These are phyloP conservation scores for Acestrorhynchus altus DNA, from an alignment of 2,797 vertebrate species.

Conservation along the genomic window DNA sequence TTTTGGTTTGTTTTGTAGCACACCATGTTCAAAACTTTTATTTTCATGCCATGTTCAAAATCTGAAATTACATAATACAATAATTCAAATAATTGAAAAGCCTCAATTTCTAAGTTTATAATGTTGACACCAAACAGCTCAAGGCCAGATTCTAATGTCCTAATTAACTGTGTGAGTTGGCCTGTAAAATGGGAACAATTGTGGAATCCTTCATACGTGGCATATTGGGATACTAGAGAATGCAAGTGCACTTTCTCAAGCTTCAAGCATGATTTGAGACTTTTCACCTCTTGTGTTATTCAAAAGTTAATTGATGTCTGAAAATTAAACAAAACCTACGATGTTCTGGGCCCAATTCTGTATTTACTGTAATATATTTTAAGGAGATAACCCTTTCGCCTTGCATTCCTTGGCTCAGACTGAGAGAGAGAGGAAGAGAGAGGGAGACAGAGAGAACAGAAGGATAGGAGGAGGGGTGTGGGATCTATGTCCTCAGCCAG, in stretches of 20 bases:
- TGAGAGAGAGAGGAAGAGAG: constrained; percentile 13
- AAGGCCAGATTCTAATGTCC: constrained; percentile 37
- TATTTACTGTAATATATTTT: constrained; percentile 12
- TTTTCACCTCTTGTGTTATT: background rate
- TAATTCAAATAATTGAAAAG: constrained; percentile 44
- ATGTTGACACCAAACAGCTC: constrained; percentile 53
- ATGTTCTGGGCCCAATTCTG: constrained; percentile 1
- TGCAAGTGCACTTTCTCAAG: background rate
- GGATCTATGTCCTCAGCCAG: constrained; percentile 50
- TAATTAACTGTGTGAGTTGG: constrained; percentile 32
- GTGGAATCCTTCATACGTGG: constrained; percentile 13
- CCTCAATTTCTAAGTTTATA: constrained; percentile 39
- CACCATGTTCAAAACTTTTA: constrained; percentile 40
- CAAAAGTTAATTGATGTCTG: background rate
- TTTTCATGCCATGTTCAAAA: constrained; percentile 43
- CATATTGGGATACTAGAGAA: background rate
- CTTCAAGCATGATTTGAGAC: background rate
- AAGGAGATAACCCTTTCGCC: constrained; percentile 22
- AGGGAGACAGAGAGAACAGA: background rate
- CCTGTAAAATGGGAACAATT: constrained; percentile 29
- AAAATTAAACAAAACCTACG: background rate
- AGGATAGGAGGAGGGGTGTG: background rate
- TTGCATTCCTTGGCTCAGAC: constrained; percentile 30
- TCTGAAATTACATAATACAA: constrained; percentile 21
- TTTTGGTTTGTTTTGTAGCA: constrained; percentile 28